Evolutionary conservation across 2,888 invertebrate species (phyloP).

Genomic region (Plebejus argus): DNA sequence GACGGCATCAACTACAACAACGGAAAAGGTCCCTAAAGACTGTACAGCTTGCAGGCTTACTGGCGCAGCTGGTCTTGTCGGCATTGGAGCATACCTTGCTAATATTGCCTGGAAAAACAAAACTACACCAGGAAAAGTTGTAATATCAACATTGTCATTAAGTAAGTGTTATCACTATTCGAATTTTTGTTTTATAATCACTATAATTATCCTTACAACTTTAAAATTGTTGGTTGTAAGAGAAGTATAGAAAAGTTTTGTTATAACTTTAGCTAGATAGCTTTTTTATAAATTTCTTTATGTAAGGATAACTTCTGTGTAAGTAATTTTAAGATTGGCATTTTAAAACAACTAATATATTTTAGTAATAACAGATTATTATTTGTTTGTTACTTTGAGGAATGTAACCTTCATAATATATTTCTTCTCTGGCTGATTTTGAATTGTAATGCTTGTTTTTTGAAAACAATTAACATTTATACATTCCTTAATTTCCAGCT

Average conservation of each 20-base stretch:
- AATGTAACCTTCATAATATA: background rate
- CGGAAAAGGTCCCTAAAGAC: constrained; percentile 71
- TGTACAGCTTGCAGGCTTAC: constrained; percentile 82
- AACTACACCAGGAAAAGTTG: constrained; percentile 67
- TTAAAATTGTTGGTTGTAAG: background rate
- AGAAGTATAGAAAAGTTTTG: too few species aligned
- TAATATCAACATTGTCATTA: constrained; percentile 69
- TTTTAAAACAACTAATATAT: background rate
- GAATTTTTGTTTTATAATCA: background rate
- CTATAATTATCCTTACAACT: background rate
- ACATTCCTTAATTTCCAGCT: constrained; percentile 66
- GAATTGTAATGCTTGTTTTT: background rate
- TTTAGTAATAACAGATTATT: too few species aligned
- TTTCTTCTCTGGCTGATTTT: background rate
- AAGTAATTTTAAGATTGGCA: background rate
- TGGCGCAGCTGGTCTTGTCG: constrained; percentile 82
- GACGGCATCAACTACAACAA: constrained; percentile 54
- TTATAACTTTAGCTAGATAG: background rate
- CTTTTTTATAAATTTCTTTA: background rate
- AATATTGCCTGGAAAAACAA: constrained; percentile 78
- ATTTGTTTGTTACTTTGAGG: background rate
- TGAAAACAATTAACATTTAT: background rate
- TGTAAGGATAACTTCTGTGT: background rate
- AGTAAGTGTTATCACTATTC: constrained; percentile 53
- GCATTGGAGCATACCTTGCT: constrained; percentile 82